Percentiles rank a stretch among this genome's conserved stretches.
These are phyloP conservation scores for Illadopsis cleaveri DNA, from an alignment of 2,113 vertebrate species.

Conservation along the genomic window DNA sequence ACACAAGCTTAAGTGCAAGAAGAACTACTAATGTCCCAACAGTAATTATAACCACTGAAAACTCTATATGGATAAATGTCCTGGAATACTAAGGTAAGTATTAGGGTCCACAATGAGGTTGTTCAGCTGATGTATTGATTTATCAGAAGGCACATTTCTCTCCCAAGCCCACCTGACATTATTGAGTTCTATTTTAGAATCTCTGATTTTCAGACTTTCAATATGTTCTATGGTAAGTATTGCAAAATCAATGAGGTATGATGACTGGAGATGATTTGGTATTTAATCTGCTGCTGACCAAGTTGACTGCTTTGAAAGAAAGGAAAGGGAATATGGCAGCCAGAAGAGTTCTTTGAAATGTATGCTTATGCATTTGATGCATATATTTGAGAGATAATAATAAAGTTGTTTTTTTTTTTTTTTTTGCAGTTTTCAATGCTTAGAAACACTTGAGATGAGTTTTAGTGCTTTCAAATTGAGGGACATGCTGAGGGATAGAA, in stretches of 20 bases:
- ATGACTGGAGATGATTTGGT: conserved; percentile 18
- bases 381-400: neutral
- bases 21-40: neutral
- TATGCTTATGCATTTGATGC: neutral
- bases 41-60: neutral
- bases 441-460: neutral
- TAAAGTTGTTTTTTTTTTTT: neutral
- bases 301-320: neutral
- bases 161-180: neutral
- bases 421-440: neutral
- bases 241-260: conserved; percentile 35
- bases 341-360: neutral
- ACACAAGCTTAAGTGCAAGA: neutral
- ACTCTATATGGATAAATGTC: neutral
- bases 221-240: neutral
- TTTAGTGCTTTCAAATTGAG: neutral
- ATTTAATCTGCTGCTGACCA: neutral
- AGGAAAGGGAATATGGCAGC: neutral
- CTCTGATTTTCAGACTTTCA: conserved; percentile 26
- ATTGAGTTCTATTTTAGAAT: neutral
- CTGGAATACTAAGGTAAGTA: neutral
- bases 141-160: neutral
- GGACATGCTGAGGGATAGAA: neutral
- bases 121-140: neutral
- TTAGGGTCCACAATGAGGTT: neutral